Base-by-base conservation (phyloP, 2,113 vertebrate species). In the Catharus minimus region DNA sequence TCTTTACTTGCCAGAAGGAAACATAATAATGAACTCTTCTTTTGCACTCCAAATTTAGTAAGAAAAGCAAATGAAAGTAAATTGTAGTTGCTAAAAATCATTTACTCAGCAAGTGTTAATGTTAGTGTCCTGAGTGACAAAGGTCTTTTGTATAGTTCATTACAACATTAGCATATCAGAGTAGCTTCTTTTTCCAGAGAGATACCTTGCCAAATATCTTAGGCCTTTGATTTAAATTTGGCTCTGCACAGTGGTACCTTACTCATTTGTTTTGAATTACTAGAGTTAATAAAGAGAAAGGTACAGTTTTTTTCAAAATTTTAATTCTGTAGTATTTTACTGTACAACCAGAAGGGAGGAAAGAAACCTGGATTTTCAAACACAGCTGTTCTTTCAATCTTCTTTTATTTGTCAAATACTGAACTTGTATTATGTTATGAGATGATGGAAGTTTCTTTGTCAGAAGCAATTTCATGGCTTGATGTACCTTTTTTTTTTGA, bases 401-500 rank as follows among this genome's bases (percentile, higher is more conserved):
- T 28, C 15, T 80, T 65, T 38, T 81, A 69, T 91, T 81, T 0
- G 0, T 82, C 55, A 95, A 46, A 94, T 82, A 78, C 30, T 62
- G 39, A 89, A 47, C 53, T 88, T 82, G 57, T 65, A 82, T 83
- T 90, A 69, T 1, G 27, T 46, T 80, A 61, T 60, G 64, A 85
- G 53, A 84, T 69, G 43, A 90, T 55, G 27, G 36, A 68, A 41
- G 2, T 60, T 75, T 32, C 64, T 92, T 89, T 88, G 50, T 92
- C 92, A 91, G n/a, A 56, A 94, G 55, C 9, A 95, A 83, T 97
- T 95, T 96, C 66, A 96, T 84, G 77, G 78, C 32, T 93, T 88
- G 4, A 32, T 90, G 77, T 27, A 71, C 2, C 27, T 26, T 76
- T 62, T 91, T 38, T 38, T 94, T 95, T 91, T 92, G 4, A 95